A percentile compares a stretch with the other conserved stretches of the same genome.
phyloP scores from a whole-genome alignment of 2,888 invertebrate species.

The Coelogynopora nodosa region DNA sequence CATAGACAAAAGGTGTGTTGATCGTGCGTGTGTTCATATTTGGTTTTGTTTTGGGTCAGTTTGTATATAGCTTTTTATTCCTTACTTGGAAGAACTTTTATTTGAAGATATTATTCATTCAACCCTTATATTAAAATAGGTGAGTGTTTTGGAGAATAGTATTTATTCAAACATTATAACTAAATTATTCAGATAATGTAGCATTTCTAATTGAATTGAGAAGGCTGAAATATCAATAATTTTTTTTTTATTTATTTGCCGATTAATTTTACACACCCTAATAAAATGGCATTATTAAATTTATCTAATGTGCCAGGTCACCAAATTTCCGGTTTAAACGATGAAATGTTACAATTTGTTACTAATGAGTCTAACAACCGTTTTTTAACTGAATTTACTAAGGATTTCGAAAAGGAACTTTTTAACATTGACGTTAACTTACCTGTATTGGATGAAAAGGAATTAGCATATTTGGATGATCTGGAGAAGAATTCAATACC shows the following conservation, averaged over 20 bases:
- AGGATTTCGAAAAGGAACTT: not conserved
- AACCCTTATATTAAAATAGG: too few relatives aligned
- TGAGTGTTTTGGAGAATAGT: too few relatives aligned
- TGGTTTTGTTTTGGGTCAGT: too few relatives aligned
- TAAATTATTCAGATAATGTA: not conserved
- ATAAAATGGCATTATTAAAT: not conserved
- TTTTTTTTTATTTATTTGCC: too few relatives aligned
- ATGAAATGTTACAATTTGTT: not conserved
- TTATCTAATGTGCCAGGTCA: not conserved
- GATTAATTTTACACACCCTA: too few relatives aligned
- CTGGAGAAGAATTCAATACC: not conserved
- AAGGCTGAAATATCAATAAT: too few relatives aligned
- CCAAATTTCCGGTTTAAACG: not conserved
- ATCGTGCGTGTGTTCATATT: too few relatives aligned
- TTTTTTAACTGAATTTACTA: not conserved
- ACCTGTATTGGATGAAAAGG: not conserved
- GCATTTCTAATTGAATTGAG: not conserved
- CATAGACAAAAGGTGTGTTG: too few relatives aligned
- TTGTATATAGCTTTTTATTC: too few relatives aligned
- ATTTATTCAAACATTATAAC: not conserved
- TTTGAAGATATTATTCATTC: too few relatives aligned
- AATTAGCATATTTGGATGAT: not conserved
- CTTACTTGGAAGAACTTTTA: too few relatives aligned
- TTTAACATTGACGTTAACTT: not conserved
- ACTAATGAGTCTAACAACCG: not conserved